phyloP scores from a whole-genome alignment of 2,888 invertebrate species.

The Mimachlamys varia region DNA sequence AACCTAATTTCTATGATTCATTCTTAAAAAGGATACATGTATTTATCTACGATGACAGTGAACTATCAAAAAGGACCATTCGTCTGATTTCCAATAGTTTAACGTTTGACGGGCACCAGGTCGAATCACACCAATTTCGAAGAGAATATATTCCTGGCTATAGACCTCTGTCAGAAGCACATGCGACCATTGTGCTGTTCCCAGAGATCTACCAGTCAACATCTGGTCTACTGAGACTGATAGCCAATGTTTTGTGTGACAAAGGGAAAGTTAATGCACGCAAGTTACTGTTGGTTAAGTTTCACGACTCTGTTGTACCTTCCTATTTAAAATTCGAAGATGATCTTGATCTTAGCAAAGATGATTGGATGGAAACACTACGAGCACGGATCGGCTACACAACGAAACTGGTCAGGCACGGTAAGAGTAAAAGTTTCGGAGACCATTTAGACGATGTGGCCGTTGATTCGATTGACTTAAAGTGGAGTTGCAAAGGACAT shows the following conservation, averaged over 20 bases:
- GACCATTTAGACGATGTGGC: neutral
- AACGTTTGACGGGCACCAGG: neutral
- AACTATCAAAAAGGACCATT: neutral
- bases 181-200: neutral
- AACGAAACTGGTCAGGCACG: neutral
- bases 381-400: neutral
- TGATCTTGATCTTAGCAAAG: neutral
- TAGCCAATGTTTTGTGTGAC: neutral
- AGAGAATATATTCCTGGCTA: neutral
- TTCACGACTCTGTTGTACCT: neutral
- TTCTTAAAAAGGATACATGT: neutral
- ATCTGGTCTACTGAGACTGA: neutral
- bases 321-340: neutral
- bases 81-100: neutral
- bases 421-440: neutral
- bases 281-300: neutral
- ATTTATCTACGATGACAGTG: neutral
- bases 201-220: neutral
- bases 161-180: neutral
- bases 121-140: neutral
- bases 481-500: neutral
- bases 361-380: neutral
- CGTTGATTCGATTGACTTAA: neutral
- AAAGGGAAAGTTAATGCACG: neutral
- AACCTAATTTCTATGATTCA: neutral